Percentiles rank a stretch among this genome's conserved stretches.
phyloP scores from a whole-genome alignment of 2,113 vertebrate genomes.

The Eurystomus gularis region DNA sequence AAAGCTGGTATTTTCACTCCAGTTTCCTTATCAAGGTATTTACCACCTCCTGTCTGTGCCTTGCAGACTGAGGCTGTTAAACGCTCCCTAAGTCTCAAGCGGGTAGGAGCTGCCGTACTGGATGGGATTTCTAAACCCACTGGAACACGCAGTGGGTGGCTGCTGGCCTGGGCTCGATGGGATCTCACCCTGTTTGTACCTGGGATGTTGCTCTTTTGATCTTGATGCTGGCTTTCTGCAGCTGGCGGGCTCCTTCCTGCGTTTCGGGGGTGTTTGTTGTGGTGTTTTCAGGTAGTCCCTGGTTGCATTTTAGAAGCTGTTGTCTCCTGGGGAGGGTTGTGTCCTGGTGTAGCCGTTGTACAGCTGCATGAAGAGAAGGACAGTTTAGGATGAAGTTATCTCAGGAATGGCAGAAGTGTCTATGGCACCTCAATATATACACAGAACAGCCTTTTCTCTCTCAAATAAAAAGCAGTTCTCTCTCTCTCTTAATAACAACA shows the following conservation, averaged over 20 bases:
- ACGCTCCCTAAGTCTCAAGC: neutral
- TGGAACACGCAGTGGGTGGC: neutral
- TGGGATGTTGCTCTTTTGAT: neutral
- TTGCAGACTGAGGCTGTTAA: constrained; percentile 28
- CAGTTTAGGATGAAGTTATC: neutral
- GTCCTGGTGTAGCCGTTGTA: neutral
- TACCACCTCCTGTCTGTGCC: constrained; percentile 51
- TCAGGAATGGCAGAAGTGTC: neutral
- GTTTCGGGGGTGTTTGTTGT: neutral
- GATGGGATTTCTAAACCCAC: neutral
- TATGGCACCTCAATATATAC: neutral
- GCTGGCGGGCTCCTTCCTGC: neutral
- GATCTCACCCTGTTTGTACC: constrained; percentile 5
- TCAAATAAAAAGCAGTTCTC: neutral
- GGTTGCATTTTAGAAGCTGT: neutral
- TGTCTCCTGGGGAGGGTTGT: neutral
- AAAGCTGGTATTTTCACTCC: constrained; percentile 62
- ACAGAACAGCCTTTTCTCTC: neutral
- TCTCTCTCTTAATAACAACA: neutral
- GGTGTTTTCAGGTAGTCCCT: neutral
- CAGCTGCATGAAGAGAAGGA: neutral
- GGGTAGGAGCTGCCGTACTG: neutral
- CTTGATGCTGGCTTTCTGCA: neutral
- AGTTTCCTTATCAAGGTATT: constrained; percentile 67
- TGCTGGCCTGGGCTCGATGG: neutral